phyloP scores from a whole-genome alignment of 2,797 vertebrate genomes.

The Typhlichthys subterraneus region DNA sequence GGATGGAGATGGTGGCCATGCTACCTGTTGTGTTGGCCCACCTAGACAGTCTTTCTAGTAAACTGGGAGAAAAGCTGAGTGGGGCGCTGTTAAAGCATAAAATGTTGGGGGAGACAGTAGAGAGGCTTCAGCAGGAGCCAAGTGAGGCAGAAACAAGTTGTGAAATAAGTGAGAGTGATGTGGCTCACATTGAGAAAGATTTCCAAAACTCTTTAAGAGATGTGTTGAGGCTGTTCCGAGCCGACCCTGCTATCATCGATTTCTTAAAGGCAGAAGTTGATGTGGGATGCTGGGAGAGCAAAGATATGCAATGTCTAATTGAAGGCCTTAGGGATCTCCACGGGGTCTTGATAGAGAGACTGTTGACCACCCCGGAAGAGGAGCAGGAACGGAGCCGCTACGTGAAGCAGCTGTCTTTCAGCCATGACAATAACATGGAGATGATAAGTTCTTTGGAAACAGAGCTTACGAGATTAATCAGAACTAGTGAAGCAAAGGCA shows the following conservation, averaged over 20 bases:
- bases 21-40: constrained; percentile 54
- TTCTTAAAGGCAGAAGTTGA: constrained; percentile 43
- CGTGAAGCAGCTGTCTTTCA: constrained; percentile 47
- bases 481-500: constrained; percentile 71
- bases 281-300: constrained; percentile 27
- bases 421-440: constrained; percentile 51
- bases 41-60: constrained; percentile 24
- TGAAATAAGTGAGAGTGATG: constrained; percentile 12
- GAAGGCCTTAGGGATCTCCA: constrained; percentile 72
- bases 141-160: not conserved
- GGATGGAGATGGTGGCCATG: constrained; percentile 74
- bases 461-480: constrained; percentile 41
- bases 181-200: constrained; percentile 33
- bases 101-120: constrained; percentile 54
- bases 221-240: constrained; percentile 71
- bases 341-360: constrained; percentile 68
- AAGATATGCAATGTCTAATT: constrained; percentile 54
- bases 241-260: constrained; percentile 41
- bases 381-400: constrained; percentile 61
- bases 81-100: constrained; percentile 64
- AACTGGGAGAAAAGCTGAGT: constrained; percentile 49
- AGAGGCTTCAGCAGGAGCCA: constrained; percentile 24
- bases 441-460: constrained; percentile 47
- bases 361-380: constrained; percentile 72
- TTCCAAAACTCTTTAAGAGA: constrained; percentile 74